phyloP scores from a whole-genome alignment of 2,797 vertebrate species.

The Threskiornis aethiopicus region DNA sequence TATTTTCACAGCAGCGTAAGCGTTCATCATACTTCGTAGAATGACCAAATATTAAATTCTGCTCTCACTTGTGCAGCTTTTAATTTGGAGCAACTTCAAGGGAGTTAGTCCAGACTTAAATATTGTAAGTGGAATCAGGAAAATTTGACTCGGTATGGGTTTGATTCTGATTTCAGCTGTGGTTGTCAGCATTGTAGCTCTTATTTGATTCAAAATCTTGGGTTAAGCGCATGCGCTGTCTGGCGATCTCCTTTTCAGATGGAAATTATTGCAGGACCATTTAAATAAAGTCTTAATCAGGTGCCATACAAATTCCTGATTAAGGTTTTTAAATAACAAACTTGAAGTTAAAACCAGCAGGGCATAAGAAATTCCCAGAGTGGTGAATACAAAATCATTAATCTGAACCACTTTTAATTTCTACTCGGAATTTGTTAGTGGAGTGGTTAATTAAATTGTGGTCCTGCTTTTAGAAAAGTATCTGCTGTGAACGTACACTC shows the following conservation, averaged over 20 bases:
- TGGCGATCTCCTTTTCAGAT: not conserved
- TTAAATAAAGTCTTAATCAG: slow-evolving; percentile 47
- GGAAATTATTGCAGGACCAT: not conserved
- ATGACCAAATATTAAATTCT: not conserved
- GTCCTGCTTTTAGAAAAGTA: not conserved
- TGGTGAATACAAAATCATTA: slow-evolving; percentile 13
- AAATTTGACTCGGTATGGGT: not conserved
- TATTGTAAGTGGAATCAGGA: not conserved
- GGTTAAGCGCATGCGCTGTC: not conserved
- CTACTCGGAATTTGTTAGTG: not conserved
- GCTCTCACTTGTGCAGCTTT: not conserved
- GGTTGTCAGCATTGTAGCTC: not conserved
- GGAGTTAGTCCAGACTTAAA: not conserved
- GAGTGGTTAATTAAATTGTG: slow-evolving; percentile 23
- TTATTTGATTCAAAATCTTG: not conserved
- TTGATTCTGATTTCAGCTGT: not conserved
- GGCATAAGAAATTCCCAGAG: not conserved
- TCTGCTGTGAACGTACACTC: not conserved
- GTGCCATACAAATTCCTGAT: slow-evolving; percentile 34
- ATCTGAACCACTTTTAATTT: slow-evolving; percentile 49
- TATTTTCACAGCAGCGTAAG: not conserved
- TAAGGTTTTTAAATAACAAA: slow-evolving; percentile 56
- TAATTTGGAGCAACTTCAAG: not conserved
- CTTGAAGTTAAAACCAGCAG: slow-evolving; percentile 29
- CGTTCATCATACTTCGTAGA: not conserved